phyloP scores from a whole-genome alignment of 2,888 invertebrate species.

The Erpobdella octoculata region DNA sequence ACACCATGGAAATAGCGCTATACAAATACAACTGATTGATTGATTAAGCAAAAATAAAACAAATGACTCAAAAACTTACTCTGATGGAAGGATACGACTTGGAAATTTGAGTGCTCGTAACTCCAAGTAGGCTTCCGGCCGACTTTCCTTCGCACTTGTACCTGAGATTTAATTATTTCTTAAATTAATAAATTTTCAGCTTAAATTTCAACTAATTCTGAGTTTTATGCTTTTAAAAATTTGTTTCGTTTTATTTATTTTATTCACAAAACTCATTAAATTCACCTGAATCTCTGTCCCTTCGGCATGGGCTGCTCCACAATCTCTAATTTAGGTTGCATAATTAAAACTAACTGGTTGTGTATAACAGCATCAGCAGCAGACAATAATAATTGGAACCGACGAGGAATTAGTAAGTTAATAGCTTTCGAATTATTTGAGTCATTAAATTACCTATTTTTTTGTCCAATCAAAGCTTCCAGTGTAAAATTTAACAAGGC shows the following conservation, averaged over 20 bases:
- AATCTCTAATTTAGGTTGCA: slow-evolving; percentile 19
- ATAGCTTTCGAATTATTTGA: no score
- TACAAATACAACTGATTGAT: neutral
- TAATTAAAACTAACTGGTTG: neutral
- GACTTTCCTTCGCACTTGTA: slow-evolving; percentile 90
- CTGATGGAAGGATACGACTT: slow-evolving; percentile 86
- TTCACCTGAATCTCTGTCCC: slow-evolving; percentile 24
- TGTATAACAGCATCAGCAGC: no score
- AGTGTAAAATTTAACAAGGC: no score
- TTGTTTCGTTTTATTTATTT: no score
- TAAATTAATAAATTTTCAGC: no score
- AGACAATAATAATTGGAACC: no score
- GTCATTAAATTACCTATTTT: no score
- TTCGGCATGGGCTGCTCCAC: slow-evolving; percentile 21
- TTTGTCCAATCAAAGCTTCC: no score
- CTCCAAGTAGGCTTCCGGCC: slow-evolving; percentile 88
- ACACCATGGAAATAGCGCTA: neutral
- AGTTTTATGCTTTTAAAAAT: neutral
- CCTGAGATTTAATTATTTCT: no score
- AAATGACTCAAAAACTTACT: neutral
- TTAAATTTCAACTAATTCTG: no score
- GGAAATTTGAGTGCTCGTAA: slow-evolving; percentile 74
- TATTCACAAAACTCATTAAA: neutral
- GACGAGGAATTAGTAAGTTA: no score
- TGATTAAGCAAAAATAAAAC: neutral